phyloP scores from a whole-genome alignment of 92 coral and sea anemone species.

The Phenganax subtilis region DNA sequence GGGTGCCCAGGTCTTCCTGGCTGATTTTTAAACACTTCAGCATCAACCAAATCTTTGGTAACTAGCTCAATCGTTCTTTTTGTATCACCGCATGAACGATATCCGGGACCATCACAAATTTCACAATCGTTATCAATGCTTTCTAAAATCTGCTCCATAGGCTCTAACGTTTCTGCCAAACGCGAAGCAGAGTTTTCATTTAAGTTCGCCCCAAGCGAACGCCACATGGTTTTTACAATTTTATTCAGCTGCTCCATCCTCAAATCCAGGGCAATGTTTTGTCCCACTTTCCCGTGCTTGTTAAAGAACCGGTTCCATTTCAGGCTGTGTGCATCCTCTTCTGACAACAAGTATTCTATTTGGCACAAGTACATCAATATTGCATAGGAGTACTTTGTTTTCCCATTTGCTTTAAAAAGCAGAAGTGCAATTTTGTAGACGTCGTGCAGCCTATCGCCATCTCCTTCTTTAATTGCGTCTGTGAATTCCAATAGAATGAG shows the following conservation, averaged over 20 bases:
- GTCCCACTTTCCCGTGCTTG: slow-evolving; percentile 47
- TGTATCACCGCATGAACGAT: slow-evolving; percentile 31
- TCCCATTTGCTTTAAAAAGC: slow-evolving; percentile 49
- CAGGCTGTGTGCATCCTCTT: slow-evolving; percentile 42
- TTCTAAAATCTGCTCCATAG: slow-evolving; percentile 42
- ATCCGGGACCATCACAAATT: not conserved
- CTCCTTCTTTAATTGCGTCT: slow-evolving; percentile 44
- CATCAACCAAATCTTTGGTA: slow-evolving; percentile 24
- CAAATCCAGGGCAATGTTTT: slow-evolving; percentile 52
- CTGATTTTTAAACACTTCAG: slow-evolving; percentile 18
- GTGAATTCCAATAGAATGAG: not conserved
- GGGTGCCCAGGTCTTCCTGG: slow-evolving; percentile 26
- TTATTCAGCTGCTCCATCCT: slow-evolving; percentile 58
- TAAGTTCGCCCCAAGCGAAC: slow-evolving; percentile 50
- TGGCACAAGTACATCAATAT: slow-evolving; percentile 39
- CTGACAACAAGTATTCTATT: slow-evolving; percentile 35
- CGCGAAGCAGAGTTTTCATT: slow-evolving; percentile 44
- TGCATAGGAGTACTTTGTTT: slow-evolving; percentile 51
- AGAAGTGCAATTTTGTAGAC: slow-evolving; percentile 50
- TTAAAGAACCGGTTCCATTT: slow-evolving; percentile 54
- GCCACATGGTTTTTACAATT: slow-evolving; percentile 52
- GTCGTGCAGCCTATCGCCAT: slow-evolving; percentile 58
- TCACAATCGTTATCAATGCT: slow-evolving; percentile 34
- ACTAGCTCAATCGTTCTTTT: slow-evolving; percentile 11
- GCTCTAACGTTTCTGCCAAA: slow-evolving; percentile 46